Evolutionary conservation across 2,797 vertebrate species (phyloP).

Genomic region (Coccyzus lansbergi): DNA sequence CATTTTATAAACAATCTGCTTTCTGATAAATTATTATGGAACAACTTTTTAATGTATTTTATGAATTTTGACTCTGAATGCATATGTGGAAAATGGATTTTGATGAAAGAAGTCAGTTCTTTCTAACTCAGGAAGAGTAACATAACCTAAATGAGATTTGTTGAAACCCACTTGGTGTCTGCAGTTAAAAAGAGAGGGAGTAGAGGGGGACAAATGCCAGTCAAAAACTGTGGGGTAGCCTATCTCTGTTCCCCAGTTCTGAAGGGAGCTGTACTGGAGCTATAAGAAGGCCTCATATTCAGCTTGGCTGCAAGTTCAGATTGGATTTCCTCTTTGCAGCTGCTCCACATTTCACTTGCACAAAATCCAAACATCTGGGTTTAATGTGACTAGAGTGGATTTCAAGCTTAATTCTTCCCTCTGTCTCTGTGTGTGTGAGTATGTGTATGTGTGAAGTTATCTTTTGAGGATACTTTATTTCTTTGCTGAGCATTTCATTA

Average conservation of each 20-base stretch:
- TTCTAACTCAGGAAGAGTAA: background rate
- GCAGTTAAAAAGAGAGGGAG: background rate
- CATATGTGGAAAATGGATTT: background rate
- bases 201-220: background rate
- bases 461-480: background rate
- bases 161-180: rapidly evolving
- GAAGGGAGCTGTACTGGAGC: background rate
- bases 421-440: background rate
- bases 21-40: conserved; percentile 49
- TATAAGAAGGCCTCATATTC: background rate
- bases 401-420: conserved; percentile 32
- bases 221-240: rapidly evolving
- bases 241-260: background rate
- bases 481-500: background rate
- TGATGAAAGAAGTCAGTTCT: background rate
- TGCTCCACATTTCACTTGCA: conserved; percentile 19
- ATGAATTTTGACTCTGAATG: conserved; percentile 28
- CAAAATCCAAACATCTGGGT: conserved; percentile 16
- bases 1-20: conserved; percentile 59
- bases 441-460: background rate
- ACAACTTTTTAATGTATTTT: conserved; percentile 19
- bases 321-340: conserved; percentile 53
- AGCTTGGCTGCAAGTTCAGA: conserved; percentile 12
- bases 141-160: background rate
- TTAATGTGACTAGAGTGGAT: conserved; percentile 35